These are phyloP conservation scores for Lepus europaeus DNA, from an alignment of 2,113 vertebrate genomes.

Conservation along the genomic window DNA sequence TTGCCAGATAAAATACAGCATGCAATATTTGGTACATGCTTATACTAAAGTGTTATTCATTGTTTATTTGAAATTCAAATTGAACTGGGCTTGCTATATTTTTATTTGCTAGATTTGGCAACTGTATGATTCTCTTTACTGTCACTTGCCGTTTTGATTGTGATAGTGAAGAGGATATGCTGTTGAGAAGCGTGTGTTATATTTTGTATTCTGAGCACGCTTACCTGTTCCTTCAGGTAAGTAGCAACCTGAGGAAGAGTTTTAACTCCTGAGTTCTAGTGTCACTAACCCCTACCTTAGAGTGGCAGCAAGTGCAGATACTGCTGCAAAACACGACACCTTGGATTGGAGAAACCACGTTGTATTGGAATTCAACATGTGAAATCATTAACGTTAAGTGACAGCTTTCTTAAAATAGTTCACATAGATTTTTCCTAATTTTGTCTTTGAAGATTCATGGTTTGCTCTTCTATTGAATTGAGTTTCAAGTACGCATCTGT, in stretches of 20 bases:
- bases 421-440: neutral
- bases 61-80: neutral
- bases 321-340: neutral
- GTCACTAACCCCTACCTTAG: neutral
- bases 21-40: neutral
- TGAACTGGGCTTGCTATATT: neutral
- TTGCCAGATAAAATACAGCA: neutral
- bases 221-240: neutral
- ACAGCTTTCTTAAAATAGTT: neutral
- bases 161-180: accelerated
- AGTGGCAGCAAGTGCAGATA: neutral
- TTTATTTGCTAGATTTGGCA: neutral
- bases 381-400: neutral
- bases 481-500: neutral
- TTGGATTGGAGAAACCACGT: neutral
- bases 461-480: neutral
- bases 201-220: neutral
- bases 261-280: no score
- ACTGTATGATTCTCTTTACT: neutral
- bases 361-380: neutral
- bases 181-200: neutral
- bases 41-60: neutral
- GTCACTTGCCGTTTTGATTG: neutral
- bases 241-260: no score
- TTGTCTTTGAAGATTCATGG: neutral